phyloP scores from a whole-genome alignment of 1,140 invertebrate species.

The Rhopalosiphum padi region DNA sequence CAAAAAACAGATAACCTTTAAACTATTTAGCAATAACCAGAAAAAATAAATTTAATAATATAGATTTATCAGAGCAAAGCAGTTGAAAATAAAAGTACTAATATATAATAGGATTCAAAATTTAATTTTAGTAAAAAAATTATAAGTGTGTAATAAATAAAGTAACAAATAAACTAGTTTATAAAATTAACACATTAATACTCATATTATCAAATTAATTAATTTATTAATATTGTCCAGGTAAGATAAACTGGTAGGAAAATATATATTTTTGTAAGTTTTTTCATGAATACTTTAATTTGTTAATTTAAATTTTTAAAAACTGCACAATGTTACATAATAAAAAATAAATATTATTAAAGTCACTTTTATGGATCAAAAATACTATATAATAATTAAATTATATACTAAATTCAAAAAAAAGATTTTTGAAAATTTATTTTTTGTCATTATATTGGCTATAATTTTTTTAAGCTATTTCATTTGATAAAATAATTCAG shows the following conservation, averaged over 20 bases:
- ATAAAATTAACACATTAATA: background rate
- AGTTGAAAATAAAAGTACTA: background rate
- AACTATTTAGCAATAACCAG: background rate
- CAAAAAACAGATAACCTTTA: constrained; percentile 14
- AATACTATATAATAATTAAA: too few species aligned
- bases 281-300: too few species aligned
- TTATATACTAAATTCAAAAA: too few species aligned
- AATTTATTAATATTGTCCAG: background rate
- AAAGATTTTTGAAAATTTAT: too few species aligned
- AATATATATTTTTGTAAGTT: too few species aligned
- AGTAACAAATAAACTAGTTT: background rate
- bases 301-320: too few species aligned
- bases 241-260: background rate
- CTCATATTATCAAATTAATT: background rate
- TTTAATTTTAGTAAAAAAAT: background rate
- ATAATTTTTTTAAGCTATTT: background rate
- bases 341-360: too few species aligned
- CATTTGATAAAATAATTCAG: background rate
- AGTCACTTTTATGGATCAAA: too few species aligned
- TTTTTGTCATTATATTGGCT: too few species aligned
- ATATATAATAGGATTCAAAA: background rate
- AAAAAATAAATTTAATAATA: background rate
- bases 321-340: too few species aligned
- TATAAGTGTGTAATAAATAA: background rate
- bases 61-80: background rate